phyloP scores from a whole-genome alignment of 2,888 invertebrate genomes.

The Tachina lurida region DNA sequence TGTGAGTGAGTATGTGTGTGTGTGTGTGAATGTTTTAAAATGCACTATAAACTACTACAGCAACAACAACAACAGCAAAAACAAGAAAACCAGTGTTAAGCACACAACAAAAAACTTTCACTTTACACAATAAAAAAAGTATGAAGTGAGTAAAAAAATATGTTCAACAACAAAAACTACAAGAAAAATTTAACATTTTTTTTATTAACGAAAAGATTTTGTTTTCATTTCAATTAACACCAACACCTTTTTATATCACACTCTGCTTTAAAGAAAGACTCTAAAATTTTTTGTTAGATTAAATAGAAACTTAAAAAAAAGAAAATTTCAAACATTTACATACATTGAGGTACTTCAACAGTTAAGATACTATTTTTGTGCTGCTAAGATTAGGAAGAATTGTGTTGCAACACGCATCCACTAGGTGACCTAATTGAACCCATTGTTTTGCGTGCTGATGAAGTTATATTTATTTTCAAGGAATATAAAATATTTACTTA shows the following conservation, averaged over 20 bases:
- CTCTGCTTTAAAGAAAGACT: not conserved
- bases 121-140: constrained; percentile 61
- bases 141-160: not conserved
- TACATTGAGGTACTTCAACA: too few species aligned
- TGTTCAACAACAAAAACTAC: constrained; percentile 18
- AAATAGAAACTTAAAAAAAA: not conserved
- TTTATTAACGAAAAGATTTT: constrained; percentile 27
- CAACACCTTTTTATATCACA: constrained; percentile 34
- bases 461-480: too few species aligned
- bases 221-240: constrained; percentile 43
- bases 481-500: too few species aligned
- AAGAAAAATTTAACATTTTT: not conserved
- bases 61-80: constrained; percentile 66
- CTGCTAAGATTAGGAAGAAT: too few species aligned
- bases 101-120: constrained; percentile 69
- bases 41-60: constrained; percentile 47
- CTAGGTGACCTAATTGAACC: too few species aligned
- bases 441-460: too few species aligned
- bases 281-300: not conserved
- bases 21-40: constrained; percentile 7
- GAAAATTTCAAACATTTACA: too few species aligned
- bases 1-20: constrained; percentile 8
- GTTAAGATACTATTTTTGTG: too few species aligned
- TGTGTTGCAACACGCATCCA: too few species aligned
- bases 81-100: constrained; percentile 31